Evolutionary conservation across 2,797 vertebrate species (phyloP).

Genomic region (Paramormyrops hopkinsi): DNA sequence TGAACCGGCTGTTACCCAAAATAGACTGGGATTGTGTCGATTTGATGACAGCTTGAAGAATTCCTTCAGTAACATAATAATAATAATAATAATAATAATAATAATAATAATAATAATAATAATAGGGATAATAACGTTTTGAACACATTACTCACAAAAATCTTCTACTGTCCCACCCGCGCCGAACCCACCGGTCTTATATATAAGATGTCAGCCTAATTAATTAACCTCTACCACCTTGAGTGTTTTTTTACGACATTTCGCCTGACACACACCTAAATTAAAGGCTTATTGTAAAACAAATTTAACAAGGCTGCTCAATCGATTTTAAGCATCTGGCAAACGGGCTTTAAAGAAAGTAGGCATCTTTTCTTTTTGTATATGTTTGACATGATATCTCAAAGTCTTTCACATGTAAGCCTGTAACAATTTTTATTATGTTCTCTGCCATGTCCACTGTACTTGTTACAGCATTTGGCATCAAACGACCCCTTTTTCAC

Average conservation of each 20-base stretch:
- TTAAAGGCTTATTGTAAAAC: neutral
- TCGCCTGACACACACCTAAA: neutral
- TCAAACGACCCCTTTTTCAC: neutral
- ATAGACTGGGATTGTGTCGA: neutral
- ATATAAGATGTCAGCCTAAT: neutral
- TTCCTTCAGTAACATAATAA: neutral
- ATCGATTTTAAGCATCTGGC: neutral
- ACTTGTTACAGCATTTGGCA: neutral
- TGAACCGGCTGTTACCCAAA: neutral
- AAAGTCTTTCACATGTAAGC: neutral
- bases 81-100: neutral
- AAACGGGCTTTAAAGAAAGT: neutral
- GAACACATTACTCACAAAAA: neutral
- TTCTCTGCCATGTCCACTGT: neutral
- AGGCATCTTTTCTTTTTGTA: neutral
- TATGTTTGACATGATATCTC: neutral
- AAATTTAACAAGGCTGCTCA: neutral
- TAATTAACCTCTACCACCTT: neutral
- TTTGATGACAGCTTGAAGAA: neutral
- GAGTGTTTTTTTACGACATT: neutral
- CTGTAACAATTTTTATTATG: neutral
- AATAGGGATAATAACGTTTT: neutral
- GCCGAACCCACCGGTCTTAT: neutral
- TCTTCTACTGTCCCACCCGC: neutral
- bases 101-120: neutral